Evolutionary conservation across 1,140 invertebrate genomes (phyloP).

Genomic region (Tetranychus urticae): DNA sequence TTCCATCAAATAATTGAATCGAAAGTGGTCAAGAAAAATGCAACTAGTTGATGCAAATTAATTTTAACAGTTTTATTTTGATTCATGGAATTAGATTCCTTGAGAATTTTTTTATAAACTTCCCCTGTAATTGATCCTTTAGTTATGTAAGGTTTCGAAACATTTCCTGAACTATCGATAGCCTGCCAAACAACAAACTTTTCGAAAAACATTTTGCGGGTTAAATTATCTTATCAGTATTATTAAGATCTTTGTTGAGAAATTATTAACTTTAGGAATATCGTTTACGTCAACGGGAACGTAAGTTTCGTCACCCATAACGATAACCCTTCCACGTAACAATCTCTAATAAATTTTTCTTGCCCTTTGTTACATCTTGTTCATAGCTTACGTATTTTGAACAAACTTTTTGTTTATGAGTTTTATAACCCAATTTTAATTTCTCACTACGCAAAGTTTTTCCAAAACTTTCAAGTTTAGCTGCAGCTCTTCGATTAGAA

Average conservation of each 20-base stretch:
- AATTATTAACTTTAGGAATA: neutral
- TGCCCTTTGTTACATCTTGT: neutral
- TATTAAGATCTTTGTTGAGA: neutral
- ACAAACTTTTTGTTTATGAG: neutral
- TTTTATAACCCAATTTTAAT: neutral
- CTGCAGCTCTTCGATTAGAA: too few relatives aligned
- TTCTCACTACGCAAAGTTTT: too few relatives aligned
- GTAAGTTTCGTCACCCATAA: neutral
- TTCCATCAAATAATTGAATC: too few relatives aligned
- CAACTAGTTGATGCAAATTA: too few relatives aligned
- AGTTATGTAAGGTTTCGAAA: neutral
- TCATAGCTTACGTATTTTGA: neutral
- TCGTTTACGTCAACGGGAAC: neutral
- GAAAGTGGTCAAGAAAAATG: too few relatives aligned
- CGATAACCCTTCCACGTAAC: neutral
- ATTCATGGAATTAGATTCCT: neutral
- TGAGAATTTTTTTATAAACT: neutral
- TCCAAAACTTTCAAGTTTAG: too few relatives aligned
- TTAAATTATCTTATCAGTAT: neutral
- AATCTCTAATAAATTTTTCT: neutral
- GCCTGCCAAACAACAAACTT: neutral
- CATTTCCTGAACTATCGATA: neutral
- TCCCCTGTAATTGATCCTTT: neutral
- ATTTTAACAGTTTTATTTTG: too few relatives aligned
- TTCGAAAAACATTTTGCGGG: neutral